Evolutionary conservation across 2,888 invertebrate genomes (phyloP).

Genomic region (Coelinius sp.): DNA sequence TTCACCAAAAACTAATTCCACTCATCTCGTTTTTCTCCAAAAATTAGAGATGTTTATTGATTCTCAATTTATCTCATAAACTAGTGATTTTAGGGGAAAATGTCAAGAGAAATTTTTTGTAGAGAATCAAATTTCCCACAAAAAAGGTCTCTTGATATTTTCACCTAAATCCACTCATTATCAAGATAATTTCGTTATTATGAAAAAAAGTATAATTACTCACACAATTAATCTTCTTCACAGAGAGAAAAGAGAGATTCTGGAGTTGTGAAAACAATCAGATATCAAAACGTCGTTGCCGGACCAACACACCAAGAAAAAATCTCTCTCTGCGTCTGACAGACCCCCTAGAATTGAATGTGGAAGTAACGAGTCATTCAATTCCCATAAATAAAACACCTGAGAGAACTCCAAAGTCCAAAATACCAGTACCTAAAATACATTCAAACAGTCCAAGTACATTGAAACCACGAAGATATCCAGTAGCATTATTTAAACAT

Average conservation of each 20-base stretch:
- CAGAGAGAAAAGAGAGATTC: conserved; percentile 31
- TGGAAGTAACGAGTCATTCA: conserved; percentile 42
- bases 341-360: conserved; percentile 38
- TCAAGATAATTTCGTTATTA: too few species aligned
- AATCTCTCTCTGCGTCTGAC: conserved; percentile 33
- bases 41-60: background rate
- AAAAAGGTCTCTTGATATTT: background rate
- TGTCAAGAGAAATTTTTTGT: background rate
- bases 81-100: background rate
- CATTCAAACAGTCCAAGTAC: background rate
- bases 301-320: conserved; percentile 40
- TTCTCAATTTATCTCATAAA: too few species aligned
- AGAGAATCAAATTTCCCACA: background rate
- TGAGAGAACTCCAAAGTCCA: background rate
- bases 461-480: background rate
- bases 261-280: conserved; percentile 43
- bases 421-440: background rate
- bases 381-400: conserved; percentile 16
- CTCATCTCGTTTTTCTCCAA: background rate
- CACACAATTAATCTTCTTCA: background rate
- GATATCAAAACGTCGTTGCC: conserved; percentile 40
- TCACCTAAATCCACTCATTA: background rate
- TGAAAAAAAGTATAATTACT: too few species aligned
- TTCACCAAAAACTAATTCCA: too few species aligned
- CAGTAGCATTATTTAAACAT: background rate